These are phyloP conservation scores for Diarsia rubi DNA, from an alignment of 2,888 invertebrate species.

Conservation along the genomic window DNA sequence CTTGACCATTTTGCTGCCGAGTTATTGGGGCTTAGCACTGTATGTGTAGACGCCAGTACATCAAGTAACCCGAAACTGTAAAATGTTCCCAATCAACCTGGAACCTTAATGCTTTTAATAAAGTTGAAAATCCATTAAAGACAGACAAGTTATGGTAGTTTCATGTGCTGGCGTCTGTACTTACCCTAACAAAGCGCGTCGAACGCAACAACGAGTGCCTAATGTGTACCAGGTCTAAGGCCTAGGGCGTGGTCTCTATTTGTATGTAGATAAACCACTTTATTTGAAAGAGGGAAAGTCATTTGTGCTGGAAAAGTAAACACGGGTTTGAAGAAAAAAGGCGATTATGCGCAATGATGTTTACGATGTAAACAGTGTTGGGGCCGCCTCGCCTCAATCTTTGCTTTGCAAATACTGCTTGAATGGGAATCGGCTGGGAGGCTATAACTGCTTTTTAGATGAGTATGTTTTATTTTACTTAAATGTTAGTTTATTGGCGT, in stretches of 20 bases:
- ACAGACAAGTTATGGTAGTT: no score
- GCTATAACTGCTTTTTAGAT: constrained; percentile 43
- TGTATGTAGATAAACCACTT: constrained; percentile 61
- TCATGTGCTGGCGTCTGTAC: no score
- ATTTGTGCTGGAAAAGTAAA: constrained; percentile 73
- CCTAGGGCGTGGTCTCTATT: constrained; percentile 48
- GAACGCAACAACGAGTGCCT: neutral
- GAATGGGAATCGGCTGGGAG: constrained; percentile 52
- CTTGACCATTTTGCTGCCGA: neutral
- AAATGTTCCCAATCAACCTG: no score
- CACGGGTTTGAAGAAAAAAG: constrained; percentile 77
- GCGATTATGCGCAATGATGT: constrained; percentile 85
- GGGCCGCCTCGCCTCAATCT: constrained; percentile 76
- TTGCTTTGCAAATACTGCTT: constrained; percentile 78
- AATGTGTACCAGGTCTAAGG: constrained; percentile 30
- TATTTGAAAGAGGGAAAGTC: constrained; percentile 71
- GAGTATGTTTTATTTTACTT: constrained; percentile 42
- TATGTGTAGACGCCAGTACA: neutral
- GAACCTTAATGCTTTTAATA: no score
- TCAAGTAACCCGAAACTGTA: no score
- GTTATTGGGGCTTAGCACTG: neutral
- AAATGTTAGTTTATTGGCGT: constrained; percentile 24
- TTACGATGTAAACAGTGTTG: constrained; percentile 80
- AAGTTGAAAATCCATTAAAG: no score
- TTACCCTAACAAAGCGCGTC: neutral